Percentiles rank a stretch among this genome's conserved stretches.
These are phyloP conservation scores for Lophius piscatorius DNA, from an alignment of 2,113 vertebrate genomes.

Conservation along the genomic window DNA sequence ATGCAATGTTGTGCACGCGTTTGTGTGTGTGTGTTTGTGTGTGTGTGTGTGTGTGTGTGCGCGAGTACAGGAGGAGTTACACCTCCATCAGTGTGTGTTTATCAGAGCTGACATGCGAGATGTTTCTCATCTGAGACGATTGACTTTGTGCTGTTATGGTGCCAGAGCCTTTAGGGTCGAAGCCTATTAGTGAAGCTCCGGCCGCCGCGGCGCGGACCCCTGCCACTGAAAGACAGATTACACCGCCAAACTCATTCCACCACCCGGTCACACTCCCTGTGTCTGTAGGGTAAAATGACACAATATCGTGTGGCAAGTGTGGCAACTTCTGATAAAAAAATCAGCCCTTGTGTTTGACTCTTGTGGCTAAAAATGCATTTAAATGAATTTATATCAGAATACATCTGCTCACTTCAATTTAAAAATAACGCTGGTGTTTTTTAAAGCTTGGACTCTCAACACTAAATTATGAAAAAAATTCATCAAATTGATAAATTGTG, in stretches of 20 bases:
- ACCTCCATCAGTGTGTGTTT: constrained; percentile 46
- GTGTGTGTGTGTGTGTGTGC: background rate
- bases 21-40: background rate
- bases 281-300: constrained; percentile 19
- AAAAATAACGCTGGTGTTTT: no score
- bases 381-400: background rate
- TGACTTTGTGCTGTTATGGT: constrained; percentile 56
- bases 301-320: no score
- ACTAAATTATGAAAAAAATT: no score
- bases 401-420: no score
- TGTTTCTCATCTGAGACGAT: constrained; percentile 65
- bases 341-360: background rate
- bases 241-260: constrained; percentile 40
- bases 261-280: constrained; percentile 9
- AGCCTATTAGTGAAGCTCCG: constrained; percentile 66
- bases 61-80: constrained; percentile 9
- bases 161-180: constrained; percentile 26
- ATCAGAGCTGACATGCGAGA: constrained; percentile 60
- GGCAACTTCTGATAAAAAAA: no score
- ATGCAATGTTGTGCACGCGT: no score
- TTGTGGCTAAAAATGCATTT: background rate
- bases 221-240: constrained; percentile 74
- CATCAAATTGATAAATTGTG: no score
- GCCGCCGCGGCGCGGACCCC: constrained; percentile 32
- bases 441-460: no score